Evolutionary conservation across 2,797 vertebrate species (phyloP).

Genomic region (Enteromius paludinosus): DNA sequence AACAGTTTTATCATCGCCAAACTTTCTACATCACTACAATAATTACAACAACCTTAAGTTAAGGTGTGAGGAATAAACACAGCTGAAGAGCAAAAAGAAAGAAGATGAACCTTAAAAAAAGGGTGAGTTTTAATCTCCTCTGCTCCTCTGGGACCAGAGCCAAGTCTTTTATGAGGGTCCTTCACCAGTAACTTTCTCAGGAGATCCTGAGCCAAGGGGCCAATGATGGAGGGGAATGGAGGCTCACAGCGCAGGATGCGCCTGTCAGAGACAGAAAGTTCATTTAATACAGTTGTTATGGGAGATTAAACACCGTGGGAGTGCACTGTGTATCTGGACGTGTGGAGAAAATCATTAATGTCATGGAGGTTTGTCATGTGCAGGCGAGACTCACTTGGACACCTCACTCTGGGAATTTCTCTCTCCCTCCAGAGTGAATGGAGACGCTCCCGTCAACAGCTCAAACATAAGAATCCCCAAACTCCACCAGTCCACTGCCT

Average conservation of each 20-base stretch:
- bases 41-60: background rate
- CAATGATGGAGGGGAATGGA: slow-evolving; percentile 87
- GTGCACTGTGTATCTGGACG: background rate
- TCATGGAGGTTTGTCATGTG: background rate
- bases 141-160: slow-evolving; percentile 84
- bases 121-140: slow-evolving; percentile 88
- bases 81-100: background rate
- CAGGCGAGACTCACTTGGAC: slow-evolving; percentile 82
- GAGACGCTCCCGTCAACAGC: slow-evolving; percentile 90
- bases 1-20: background rate
- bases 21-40: slow-evolving; percentile 4
- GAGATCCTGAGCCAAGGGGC: slow-evolving; percentile 86
- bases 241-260: slow-evolving; percentile 92
- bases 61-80: background rate
- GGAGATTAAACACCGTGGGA: background rate
- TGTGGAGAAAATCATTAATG: background rate
- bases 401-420: slow-evolving; percentile 92
- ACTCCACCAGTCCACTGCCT: slow-evolving; percentile 97
- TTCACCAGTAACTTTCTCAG: slow-evolving; percentile 87
- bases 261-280: slow-evolving; percentile 69
- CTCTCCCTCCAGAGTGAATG: slow-evolving; percentile 93
- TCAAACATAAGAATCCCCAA: slow-evolving; percentile 93
- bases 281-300: slow-evolving; percentile 21
- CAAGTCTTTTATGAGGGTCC: slow-evolving; percentile 90
- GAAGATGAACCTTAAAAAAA: slow-evolving; percentile 85